Evolutionary conservation across 2,888 invertebrate genomes (phyloP).

Genomic region (Acronicta aceris): DNA sequence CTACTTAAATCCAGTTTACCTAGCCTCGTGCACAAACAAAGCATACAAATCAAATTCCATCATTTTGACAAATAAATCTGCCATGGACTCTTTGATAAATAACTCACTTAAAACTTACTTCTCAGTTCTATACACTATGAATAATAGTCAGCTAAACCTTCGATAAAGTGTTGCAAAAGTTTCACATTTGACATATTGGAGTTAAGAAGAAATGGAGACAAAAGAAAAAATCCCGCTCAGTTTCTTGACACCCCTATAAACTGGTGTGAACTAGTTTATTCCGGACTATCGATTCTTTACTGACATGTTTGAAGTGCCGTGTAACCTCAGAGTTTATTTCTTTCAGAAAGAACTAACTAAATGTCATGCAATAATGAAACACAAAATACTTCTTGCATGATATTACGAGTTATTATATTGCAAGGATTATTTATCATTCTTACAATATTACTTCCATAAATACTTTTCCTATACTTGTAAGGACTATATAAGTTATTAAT

Average conservation of each 20-base stretch:
- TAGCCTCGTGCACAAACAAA: not conserved
- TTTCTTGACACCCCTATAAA: constrained; percentile 50
- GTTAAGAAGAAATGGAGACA: constrained; percentile 50
- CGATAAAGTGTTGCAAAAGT: constrained; percentile 46
- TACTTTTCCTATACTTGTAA: too few species aligned
- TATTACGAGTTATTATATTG: too few species aligned
- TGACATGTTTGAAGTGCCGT: constrained; percentile 37
- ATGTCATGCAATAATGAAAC: not conserved
- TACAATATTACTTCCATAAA: too few species aligned
- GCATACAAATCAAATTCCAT: constrained; percentile 2
- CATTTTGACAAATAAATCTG: constrained; percentile 7
- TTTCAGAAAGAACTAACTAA: constrained; percentile 3
- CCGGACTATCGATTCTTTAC: constrained; percentile 41
- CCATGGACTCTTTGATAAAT: constrained; percentile 16
- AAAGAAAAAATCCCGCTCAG: constrained; percentile 41
- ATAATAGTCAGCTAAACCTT: constrained; percentile 42
- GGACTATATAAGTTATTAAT: too few species aligned
- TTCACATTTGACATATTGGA: constrained; percentile 58
- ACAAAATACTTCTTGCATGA: not conserved
- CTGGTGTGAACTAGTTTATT: constrained; percentile 53
- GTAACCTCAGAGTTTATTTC: constrained; percentile 18
- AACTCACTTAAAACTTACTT: constrained; percentile 18
- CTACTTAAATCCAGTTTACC: not conserved
- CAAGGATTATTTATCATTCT: too few species aligned
- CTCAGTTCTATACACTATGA: constrained; percentile 19